Percentiles rank a stretch among this genome's conserved stretches.
Conservation (phyloP, 53 echinoderm and acorn worm genomes). For the Patiria pectinifera region DNA sequence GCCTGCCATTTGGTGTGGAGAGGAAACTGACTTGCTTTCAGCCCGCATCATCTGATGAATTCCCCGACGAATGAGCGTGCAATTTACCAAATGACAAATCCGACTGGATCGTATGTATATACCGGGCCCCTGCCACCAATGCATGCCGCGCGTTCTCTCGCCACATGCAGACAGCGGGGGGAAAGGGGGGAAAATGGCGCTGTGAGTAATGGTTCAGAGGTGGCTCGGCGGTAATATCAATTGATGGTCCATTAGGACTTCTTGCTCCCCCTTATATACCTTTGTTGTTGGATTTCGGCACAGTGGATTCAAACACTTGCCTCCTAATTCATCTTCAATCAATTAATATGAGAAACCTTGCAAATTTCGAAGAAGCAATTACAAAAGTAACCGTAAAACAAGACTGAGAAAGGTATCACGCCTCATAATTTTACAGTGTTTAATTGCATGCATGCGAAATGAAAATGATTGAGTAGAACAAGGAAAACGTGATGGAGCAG, state of each 20-base stretch:
- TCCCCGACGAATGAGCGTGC: constrained; percentile 18
- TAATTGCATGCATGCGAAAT: no score
- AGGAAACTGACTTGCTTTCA: constrained; percentile 49
- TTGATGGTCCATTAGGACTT: constrained; percentile 25
- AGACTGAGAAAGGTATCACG: no score
- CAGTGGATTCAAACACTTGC: not conserved
- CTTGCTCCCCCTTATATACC: not conserved
- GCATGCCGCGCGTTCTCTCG: not conserved
- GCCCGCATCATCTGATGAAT: constrained; percentile 31
- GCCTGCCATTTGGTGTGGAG: constrained; percentile 50
- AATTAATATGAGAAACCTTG: not conserved
- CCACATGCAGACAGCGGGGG: not conserved
- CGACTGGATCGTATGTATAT: not conserved
- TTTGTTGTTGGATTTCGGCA: not conserved
- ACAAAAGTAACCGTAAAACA: no score
- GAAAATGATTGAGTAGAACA: no score
- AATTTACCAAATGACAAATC: constrained; percentile 38
- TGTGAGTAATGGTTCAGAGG: constrained; percentile 29
- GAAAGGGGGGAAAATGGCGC: not conserved
- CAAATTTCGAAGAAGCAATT: not conserved
- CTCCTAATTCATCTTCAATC: not conserved
- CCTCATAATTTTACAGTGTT: no score
- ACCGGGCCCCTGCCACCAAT: not conserved
- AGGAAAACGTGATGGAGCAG: no score
- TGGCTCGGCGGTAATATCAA: constrained; percentile 29